phyloP scores from a whole-genome alignment of 2,888 invertebrate genomes.

The Chrysolina oricalcia region DNA sequence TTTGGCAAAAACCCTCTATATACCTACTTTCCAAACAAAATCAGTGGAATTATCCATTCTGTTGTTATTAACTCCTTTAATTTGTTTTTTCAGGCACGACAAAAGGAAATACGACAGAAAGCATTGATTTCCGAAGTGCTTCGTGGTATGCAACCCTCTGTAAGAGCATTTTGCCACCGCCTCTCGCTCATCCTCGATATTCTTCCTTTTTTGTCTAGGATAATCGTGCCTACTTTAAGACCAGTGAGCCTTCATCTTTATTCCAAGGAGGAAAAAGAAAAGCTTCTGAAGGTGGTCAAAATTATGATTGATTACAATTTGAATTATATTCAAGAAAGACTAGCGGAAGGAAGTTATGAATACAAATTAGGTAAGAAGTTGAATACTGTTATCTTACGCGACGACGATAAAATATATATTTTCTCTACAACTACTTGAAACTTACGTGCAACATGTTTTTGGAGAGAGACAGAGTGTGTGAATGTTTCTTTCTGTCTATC shows the following conservation, averaged over 20 bases:
- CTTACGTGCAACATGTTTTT: too few species aligned
- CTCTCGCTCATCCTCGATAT: slow-evolving; percentile 79
- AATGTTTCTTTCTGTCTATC: too few species aligned
- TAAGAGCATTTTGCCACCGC: slow-evolving; percentile 71
- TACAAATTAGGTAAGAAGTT: slow-evolving; percentile 70
- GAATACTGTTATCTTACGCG: too few species aligned
- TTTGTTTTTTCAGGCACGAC: slow-evolving; percentile 72
- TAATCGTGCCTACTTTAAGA: slow-evolving; percentile 83
- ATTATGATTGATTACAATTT: slow-evolving; percentile 93
- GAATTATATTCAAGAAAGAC: slow-evolving; percentile 86
- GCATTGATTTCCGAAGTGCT: slow-evolving; percentile 77
- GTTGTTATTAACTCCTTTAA: background rate
- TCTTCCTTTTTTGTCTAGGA: slow-evolving; percentile 80
- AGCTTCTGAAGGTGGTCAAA: slow-evolving; percentile 81
- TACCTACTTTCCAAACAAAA: too few species aligned
- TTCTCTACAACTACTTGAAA: too few species aligned
- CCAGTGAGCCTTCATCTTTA: slow-evolving; percentile 84
- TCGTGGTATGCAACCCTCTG: slow-evolving; percentile 77
- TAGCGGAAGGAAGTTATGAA: slow-evolving; percentile 84
- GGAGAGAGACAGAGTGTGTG: too few species aligned
- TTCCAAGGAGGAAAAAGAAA: slow-evolving; percentile 81
- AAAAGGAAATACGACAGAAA: slow-evolving; percentile 72
- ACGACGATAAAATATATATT: too few species aligned
- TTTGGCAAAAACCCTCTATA: too few species aligned
- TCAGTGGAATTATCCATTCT: background rate